Evolutionary conservation across 2,113 vertebrate genomes (phyloP).

Genomic region (Cichladusa arquata): DNA sequence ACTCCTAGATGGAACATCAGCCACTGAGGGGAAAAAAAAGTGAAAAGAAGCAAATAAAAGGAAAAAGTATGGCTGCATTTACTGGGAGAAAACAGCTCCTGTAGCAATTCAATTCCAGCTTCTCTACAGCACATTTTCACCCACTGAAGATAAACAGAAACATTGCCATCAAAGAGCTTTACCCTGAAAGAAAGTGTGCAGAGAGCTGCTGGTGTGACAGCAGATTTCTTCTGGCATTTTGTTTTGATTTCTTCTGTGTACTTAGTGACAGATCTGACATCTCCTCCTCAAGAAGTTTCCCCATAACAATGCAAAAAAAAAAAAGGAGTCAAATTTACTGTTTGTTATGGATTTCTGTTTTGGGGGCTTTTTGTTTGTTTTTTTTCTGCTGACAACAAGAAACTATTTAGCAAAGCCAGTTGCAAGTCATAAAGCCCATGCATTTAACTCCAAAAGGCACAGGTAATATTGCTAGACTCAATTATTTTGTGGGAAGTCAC

Average conservation of each 20-base stretch:
- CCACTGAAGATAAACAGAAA: background rate
- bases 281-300: background rate
- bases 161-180: background rate
- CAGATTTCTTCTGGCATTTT: background rate
- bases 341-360: background rate
- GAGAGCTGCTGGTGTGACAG: background rate
- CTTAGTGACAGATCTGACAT: background rate
- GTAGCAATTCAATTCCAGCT: background rate
- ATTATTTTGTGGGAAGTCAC: background rate
- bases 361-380: background rate
- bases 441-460: background rate
- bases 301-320: background rate
- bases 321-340: background rate
- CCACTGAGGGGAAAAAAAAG: background rate
- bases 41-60: background rate
- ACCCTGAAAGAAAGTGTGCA: background rate
- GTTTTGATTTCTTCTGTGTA: background rate
- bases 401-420: background rate
- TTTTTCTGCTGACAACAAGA: background rate
- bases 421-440: background rate
- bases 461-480: background rate
- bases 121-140: background rate
- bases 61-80: background rate
- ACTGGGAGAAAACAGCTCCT: background rate
- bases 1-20: background rate